Conservation (phyloP, 2,888 invertebrate genomes). For the Lithodes maja region DNA sequence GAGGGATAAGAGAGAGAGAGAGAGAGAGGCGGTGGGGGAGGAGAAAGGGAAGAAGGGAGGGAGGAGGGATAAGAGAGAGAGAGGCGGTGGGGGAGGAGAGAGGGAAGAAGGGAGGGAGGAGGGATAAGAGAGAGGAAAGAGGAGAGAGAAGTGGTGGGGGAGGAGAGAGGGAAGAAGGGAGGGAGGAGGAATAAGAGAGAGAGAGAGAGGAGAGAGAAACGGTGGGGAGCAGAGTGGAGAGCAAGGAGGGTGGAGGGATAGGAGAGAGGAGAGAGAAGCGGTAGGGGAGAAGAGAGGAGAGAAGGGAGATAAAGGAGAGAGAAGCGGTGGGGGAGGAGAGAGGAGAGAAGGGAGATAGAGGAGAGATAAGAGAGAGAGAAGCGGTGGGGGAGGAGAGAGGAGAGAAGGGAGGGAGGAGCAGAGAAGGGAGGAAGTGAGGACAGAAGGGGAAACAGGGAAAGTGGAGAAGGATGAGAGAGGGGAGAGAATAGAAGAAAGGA, state of each 20-base stretch:
- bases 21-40: not conserved
- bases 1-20: not conserved
- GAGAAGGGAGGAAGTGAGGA: not conserved
- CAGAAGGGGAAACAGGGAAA: not conserved
- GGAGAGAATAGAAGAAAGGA: not conserved
- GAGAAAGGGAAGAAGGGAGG: too few relatives aligned
- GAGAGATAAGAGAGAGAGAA: not conserved
- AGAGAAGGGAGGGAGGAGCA: not conserved
- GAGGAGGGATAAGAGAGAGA: not conserved
- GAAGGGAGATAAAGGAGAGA: too few relatives aligned
- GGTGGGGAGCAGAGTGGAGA: not conserved
- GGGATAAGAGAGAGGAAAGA: not conserved
- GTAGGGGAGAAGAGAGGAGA: not conserved
- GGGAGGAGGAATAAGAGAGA: not conserved
- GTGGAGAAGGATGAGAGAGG: not conserved
- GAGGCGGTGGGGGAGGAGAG: not conserved
- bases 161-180: not conserved
- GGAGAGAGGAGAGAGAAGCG: not conserved
- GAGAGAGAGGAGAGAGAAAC: not conserved
- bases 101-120: not conserved
- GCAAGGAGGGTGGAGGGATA: not conserved
- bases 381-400: not conserved
- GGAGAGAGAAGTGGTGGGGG: not conserved
- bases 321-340: too few relatives aligned
- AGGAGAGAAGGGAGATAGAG: not conserved